Conservation (phyloP, 1,140 invertebrate genomes). For the Drosophila ficusphila region DNA sequence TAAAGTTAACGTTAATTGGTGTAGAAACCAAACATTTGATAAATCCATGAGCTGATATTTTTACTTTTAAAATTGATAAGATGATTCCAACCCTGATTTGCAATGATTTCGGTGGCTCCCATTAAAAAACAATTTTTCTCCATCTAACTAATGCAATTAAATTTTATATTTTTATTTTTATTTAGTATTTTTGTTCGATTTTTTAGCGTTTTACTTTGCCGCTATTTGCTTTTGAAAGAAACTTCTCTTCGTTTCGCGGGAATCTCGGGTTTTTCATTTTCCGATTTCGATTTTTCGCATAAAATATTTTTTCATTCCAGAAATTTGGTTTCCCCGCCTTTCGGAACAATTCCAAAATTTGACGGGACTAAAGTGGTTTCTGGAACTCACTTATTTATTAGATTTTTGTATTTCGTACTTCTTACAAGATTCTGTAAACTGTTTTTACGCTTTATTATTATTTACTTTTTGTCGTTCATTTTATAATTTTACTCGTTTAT, state of each 20-base stretch:
- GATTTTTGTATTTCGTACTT: conserved; percentile 15
- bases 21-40: too few species aligned
- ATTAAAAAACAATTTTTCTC: conserved; percentile 12
- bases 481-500: conserved; percentile 28
- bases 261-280: conserved; percentile 10
- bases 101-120: neutral
- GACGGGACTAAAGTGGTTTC: conserved; percentile 27
- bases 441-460: conserved; percentile 35
- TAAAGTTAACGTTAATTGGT: too few species aligned
- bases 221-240: conserved; percentile 44
- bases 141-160: conserved; percentile 44
- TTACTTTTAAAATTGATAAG: too few species aligned
- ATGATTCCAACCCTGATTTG: too few species aligned
- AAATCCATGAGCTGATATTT: too few species aligned
- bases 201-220: conserved; percentile 44
- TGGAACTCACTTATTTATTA: conserved; percentile 41
- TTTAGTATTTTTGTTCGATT: conserved; percentile 63
- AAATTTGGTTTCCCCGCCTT: conserved; percentile 13
- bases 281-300: conserved; percentile 37
- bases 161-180: conserved; percentile 76
- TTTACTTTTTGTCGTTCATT: conserved; percentile 19
- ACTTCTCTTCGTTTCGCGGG: neutral
- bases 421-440: conserved; percentile 46
- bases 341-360: conserved; percentile 11
- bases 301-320: conserved; percentile 57